Evolutionary conservation across 2,797 vertebrate genomes (phyloP).

Genomic region (Eulemur albifrons): DNA sequence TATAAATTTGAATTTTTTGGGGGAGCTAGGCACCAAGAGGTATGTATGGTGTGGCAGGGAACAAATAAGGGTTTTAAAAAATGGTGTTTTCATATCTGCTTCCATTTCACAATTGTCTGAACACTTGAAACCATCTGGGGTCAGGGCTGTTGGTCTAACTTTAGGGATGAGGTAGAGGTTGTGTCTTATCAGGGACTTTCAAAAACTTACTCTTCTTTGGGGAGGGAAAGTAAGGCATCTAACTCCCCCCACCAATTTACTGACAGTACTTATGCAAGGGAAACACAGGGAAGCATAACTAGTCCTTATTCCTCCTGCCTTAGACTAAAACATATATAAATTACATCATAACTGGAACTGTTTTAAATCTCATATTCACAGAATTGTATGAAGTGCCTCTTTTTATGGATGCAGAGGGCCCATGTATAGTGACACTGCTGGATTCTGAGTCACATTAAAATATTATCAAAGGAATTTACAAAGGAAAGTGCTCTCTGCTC

Average conservation of each 20-base stretch:
- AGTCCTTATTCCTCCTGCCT: neutral
- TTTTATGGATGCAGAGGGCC: neutral
- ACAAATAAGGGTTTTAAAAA: neutral
- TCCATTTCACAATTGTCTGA: neutral
- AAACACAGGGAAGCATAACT: neutral
- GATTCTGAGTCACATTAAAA: neutral
- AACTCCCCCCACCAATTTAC: neutral
- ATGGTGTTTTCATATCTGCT: neutral
- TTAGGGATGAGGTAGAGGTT: neutral
- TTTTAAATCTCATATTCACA: neutral
- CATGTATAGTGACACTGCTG: neutral
- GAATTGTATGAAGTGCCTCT: neutral
- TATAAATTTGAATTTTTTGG: neutral
- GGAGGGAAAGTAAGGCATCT: neutral
- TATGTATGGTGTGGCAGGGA: neutral
- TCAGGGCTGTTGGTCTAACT: neutral
- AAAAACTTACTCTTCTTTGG: neutral
- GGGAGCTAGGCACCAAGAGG: neutral
- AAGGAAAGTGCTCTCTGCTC: neutral
- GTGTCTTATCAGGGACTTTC: neutral
- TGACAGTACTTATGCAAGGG: neutral
- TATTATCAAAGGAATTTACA: neutral
- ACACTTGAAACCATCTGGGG: neutral
- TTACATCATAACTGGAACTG: neutral
- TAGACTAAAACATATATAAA: neutral